Base-by-base conservation (phyloP, 2,113 vertebrate genomes). In the Ciconia boyciana region DNA sequence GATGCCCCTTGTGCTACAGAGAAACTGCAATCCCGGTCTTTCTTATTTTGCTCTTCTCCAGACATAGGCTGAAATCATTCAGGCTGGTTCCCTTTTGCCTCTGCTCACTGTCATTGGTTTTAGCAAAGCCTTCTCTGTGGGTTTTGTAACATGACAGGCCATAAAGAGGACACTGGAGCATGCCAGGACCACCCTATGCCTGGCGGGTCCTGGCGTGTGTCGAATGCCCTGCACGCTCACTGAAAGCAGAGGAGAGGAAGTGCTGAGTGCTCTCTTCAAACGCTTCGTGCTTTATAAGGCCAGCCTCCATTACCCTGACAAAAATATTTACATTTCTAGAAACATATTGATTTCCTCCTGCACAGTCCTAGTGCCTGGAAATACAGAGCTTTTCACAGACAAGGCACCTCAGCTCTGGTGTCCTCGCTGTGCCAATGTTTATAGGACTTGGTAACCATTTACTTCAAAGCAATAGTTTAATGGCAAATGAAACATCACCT, bases 311-410 rank as follows among this genome's bases (percentile, higher is more conserved):
- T 69, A 89, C 76, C 36, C 62, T 49, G 26, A 90, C 36, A 74
- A 76, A 92, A 90, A 66, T 88, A 80, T 94, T 94, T 90, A 81
- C 46, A 75, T 74, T 95, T 94, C 71, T 61, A 58, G 60, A 91
- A 95, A 90, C 17, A 24, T n/a, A 57, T 41, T 69, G 58, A 65
- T 90, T 94, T 89, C 36, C 28, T 74, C 54, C 62, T 69, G 34
- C 7, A 8, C 22, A 34, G 78, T 58, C 46, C 79, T 39, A 57
- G 36, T 21, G 54, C 58, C 54, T 83, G 68, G 64, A 83, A 95
- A 81, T 55, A 52, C 31, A 76, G 54, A 74, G 72, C 36, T 94
- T 44, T 54, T 41, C 58, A 80, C 29, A 86, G 62, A 20, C 44
- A 83, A 28, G 26, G 48, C 39, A 31, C 16, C 54, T 78, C 91